Evolutionary conservation across 1,140 invertebrate species (phyloP), one percentile per base, ranked within the genome.

Genomic region (Euglossa dilemma): DNA sequence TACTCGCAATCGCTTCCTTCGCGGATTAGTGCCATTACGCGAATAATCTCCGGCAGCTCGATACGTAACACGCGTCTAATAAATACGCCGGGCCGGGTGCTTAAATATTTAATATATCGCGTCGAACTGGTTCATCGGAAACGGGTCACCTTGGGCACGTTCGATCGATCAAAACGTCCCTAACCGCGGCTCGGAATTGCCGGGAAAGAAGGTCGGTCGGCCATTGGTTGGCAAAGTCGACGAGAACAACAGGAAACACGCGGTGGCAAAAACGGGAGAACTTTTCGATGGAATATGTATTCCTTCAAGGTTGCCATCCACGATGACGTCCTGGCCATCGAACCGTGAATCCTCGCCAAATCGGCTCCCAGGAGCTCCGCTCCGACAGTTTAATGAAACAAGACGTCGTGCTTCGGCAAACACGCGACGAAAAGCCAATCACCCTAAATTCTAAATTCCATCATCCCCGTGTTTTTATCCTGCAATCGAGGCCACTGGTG

Each of bases 341-440:
- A 88, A 80, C 86, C 87, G 83, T 85, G 87, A 88, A 88, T 88
- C 83, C 75, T 88, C 77, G 63, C 75, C 84, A 77, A 80, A 83
- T 88, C 78, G 84, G 56, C 83, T 88, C 79, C 79, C 79, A 85
- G 80, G 64, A 82, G 79, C 76, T 67, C 36, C 45, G 25, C 84
- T 28, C 66, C 80, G 72, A 71, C 67, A 69, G 75, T 85, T 88
- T 88, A 85, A 85, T 85, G 77, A 88, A 87, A 84, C 86, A 85
- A 86, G 86, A 82, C 78, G 87, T 88, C 74, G 82, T 71, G 85
- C 67, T 71, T 36, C 73, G 61, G 28, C 87, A 83, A 85, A 84
- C 81, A 67, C 79, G 74, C 84, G 84, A 75, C 87, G 85, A 87
- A 84, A 71, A 72, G 78, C 78, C 87, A 84, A 88, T 88, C 87